Percentiles rank a stretch among this genome's conserved stretches.
Evolutionary conservation across 2,888 invertebrate species (phyloP).

Genomic region (Drosophila fungiperda): DNA sequence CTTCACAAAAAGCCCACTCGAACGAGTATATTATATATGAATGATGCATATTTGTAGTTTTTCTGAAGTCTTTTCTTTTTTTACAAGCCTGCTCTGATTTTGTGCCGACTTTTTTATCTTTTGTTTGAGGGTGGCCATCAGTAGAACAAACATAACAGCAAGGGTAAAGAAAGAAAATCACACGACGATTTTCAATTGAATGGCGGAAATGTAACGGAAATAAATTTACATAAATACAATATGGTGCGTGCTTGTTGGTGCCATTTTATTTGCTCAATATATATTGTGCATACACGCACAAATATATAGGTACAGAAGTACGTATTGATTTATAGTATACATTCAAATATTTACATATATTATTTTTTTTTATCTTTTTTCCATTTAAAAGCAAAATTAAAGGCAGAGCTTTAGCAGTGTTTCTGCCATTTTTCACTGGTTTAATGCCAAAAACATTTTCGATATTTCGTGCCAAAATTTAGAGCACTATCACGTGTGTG

Average conservation of each 20-base stretch:
- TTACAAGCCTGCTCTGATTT: conserved; percentile 43
- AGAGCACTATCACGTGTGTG: conserved; percentile 70
- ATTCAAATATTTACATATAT: conserved; percentile 19
- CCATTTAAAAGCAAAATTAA: conserved; percentile 39
- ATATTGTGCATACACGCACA: conserved; percentile 43
- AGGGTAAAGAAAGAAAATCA: conserved; percentile 65
- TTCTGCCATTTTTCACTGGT: conserved; percentile 37
- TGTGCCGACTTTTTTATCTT: conserved; percentile 8
- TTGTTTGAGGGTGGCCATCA: conserved; percentile 13
- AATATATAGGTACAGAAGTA: conserved; percentile 65
- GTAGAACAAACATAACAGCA: conserved; percentile 43
- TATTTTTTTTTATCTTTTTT: neutral
- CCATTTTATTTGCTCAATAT: conserved; percentile 77
- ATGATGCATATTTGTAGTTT: conserved; percentile 67
- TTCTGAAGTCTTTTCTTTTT: conserved; percentile 24
- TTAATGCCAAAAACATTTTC: conserved; percentile 61
- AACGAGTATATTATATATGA: conserved; percentile 48
- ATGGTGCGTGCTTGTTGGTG: conserved; percentile 78
- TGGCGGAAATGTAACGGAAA: conserved; percentile 81
- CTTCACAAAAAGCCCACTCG: conserved; percentile 18
- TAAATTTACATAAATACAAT: conserved; percentile 82
- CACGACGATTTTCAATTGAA: conserved; percentile 80
- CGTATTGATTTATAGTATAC: conserved; percentile 70
- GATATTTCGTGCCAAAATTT: conserved; percentile 73
- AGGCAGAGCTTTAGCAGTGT: conserved; percentile 29